Percentiles rank a stretch among this genome's conserved stretches.
Conservation (phyloP, 2,888 invertebrate species). For the Andrena trimmerana region DNA sequence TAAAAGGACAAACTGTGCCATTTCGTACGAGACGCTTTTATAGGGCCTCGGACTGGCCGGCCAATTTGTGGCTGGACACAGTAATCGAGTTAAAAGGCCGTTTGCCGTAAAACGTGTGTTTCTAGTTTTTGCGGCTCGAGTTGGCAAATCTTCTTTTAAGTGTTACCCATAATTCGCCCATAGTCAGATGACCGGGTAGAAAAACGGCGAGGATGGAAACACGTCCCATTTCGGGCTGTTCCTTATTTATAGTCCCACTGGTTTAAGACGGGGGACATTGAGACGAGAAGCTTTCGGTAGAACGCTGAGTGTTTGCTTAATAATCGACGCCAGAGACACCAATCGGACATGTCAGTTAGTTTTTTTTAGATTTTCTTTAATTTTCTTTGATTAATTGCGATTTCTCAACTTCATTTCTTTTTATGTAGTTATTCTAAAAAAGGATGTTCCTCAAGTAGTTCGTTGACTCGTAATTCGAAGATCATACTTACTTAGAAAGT, state of each 20-base stretch:
- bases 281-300: conserved; percentile 26
- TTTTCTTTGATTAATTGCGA: too few relatives aligned
- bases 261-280: background rate
- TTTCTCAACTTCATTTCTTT: too few relatives aligned
- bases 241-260: conserved; percentile 50
- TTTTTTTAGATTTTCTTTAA: too few relatives aligned
- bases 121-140: conserved; percentile 53
- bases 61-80: conserved; percentile 49
- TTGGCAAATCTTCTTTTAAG: conserved; percentile 71
- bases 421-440: too few relatives aligned
- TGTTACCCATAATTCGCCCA: conserved; percentile 59
- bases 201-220: conserved; percentile 24
- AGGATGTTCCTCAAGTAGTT: too few relatives aligned
- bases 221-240: conserved; percentile 45
- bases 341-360: background rate
- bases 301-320: background rate
- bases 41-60: conserved; percentile 11
- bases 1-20: conserved; percentile 35
- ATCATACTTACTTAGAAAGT: too few relatives aligned
- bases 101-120: conserved; percentile 45
- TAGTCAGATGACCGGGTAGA: conserved; percentile 43
- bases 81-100: conserved; percentile 51
- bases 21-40: conserved; percentile 40
- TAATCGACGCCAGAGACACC: conserved; percentile 15
- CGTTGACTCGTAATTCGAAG: too few relatives aligned